Conservation (phyloP, 1,140 invertebrate genomes). For the Drosophila tani region DNA sequence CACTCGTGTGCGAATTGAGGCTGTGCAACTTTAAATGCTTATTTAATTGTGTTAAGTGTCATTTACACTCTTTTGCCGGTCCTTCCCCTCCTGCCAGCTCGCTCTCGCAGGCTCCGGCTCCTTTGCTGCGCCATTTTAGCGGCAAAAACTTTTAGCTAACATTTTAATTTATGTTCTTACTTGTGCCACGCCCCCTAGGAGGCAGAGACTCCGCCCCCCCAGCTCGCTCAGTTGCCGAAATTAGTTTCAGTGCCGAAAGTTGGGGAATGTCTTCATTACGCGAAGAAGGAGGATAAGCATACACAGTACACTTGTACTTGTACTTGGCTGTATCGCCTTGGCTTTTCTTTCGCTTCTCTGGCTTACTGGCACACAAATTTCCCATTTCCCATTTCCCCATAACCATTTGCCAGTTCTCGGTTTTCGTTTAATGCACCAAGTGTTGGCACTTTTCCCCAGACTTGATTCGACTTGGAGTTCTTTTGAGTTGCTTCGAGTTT, state of each 20-base stretch:
- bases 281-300: constrained; percentile 49
- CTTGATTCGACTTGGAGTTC: background rate
- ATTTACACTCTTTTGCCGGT: constrained; percentile 65
- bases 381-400: constrained; percentile 10
- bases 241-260: constrained; percentile 72
- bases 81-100: constrained; percentile 5
- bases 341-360: constrained; percentile 6
- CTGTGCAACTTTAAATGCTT: constrained; percentile 77
- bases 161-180: constrained; percentile 78
- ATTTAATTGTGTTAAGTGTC: constrained; percentile 83
- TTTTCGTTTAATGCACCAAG: background rate
- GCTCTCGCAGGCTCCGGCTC: background rate
- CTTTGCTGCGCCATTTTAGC: constrained; percentile 64
- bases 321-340: background rate
- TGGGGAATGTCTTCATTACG: constrained; percentile 73
- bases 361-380: constrained; percentile 8
- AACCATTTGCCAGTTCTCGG: background rate
- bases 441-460: background rate
- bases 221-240: constrained; percentile 58
- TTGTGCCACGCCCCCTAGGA: constrained; percentile 13
- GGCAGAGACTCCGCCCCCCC: background rate
- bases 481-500: constrained; percentile 1
- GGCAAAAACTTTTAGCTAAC: constrained; percentile 79
- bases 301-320: background rate
- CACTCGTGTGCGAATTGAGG: constrained; percentile 6